Evolutionary conservation across 53 echinoderm and acorn worm species (phyloP).

Genomic region (Henricia sp.): DNA sequence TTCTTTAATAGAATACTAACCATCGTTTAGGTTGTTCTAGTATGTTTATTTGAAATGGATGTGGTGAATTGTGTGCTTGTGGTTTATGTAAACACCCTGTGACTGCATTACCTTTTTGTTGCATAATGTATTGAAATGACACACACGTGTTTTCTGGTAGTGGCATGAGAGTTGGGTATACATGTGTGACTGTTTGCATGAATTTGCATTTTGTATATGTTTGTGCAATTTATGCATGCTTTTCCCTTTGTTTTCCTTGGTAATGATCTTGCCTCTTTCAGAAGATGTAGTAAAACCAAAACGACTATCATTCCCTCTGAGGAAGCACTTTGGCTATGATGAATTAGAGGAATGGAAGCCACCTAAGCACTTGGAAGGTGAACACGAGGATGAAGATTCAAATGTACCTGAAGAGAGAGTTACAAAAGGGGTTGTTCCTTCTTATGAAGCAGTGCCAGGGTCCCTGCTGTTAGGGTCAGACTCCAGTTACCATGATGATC

Average conservation of each 20-base stretch:
- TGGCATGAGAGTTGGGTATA: background rate
- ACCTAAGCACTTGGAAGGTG: background rate
- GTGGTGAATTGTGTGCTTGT: too few relatives aligned
- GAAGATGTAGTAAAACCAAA: conserved; percentile 50
- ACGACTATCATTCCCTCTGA: conserved; percentile 38
- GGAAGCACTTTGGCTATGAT: conserved; percentile 45
- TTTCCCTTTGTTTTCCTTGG: conserved; percentile 41
- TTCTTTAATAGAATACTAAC: background rate
- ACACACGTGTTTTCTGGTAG: background rate
- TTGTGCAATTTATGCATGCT: conserved; percentile 44
- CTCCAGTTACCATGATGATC: background rate
- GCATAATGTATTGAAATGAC: background rate
- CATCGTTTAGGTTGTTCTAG: background rate
- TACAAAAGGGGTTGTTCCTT: background rate
- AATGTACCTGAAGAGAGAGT: background rate
- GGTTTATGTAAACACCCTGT: background rate
- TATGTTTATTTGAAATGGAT: background rate
- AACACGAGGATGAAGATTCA: background rate
- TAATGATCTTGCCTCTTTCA: conserved; percentile 24
- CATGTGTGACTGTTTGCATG: background rate
- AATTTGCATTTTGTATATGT: background rate
- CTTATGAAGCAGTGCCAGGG: background rate
- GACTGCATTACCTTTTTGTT: background rate
- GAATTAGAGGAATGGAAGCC: conserved; percentile 54
- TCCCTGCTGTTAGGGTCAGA: background rate